phyloP scores from a whole-genome alignment of 2,888 invertebrate species.

The Scrobipalpa costella region DNA sequence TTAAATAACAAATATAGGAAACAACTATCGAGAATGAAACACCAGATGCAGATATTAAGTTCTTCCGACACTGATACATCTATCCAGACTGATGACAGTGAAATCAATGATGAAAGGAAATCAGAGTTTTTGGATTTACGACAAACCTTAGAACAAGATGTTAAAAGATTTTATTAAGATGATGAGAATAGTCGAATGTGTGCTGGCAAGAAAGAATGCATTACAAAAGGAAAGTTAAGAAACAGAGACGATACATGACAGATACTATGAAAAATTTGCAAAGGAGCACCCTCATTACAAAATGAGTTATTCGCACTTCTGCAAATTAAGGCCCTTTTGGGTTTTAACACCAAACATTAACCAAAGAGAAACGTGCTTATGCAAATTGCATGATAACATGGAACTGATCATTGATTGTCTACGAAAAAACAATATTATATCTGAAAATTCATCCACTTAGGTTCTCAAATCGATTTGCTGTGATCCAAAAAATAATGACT shows the following conservation, averaged over 20 bases:
- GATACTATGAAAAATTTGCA: constrained; percentile 5
- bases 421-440: background rate
- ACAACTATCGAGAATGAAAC: background rate
- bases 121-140: background rate
- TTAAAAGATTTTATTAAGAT: background rate
- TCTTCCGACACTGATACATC: background rate
- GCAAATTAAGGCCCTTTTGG: constrained; percentile 8
- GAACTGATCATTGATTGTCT: background rate
- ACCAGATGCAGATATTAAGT: background rate
- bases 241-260: constrained; percentile 10
- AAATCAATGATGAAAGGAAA: background rate
- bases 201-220: constrained; percentile 13
- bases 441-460: background rate
- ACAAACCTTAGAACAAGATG: background rate
- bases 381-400: background rate
- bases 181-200: background rate
- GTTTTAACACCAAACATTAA: background rate
- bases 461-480: background rate
- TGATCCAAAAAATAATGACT: background rate
- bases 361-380: background rate
- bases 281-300: background rate
- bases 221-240: background rate
- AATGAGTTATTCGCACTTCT: background rate
- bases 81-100: background rate
- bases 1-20: background rate